Evolutionary conservation across 2,888 invertebrate genomes (phyloP).

Genomic region (Scaptomyza cyrtandrae): DNA sequence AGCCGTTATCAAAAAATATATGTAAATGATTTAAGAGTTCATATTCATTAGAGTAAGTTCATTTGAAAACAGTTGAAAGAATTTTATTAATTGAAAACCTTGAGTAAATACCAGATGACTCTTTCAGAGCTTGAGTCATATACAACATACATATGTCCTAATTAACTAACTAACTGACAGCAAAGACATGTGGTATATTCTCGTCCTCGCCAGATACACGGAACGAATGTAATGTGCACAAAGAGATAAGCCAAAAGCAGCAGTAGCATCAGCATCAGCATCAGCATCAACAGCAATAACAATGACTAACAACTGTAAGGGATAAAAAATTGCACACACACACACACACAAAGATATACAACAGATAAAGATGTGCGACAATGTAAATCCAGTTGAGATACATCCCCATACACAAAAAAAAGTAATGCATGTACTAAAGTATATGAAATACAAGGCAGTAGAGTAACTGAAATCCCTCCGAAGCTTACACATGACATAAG

Average conservation of each 20-base stretch:
- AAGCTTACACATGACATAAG: constrained; percentile 60
- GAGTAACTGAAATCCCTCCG: constrained; percentile 40
- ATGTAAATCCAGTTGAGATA: constrained; percentile 67
- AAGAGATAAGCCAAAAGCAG: constrained; percentile 41
- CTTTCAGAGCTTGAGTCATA: constrained; percentile 55
- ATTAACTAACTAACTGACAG: constrained; percentile 66
- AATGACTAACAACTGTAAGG: constrained; percentile 53
- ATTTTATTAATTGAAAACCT: constrained; percentile 17
- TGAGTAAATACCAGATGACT: constrained; percentile 2
- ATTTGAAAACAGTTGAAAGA: constrained; percentile 1
- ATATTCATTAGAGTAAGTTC: neutral
- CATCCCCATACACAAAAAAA: constrained; percentile 1
- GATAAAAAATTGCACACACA: constrained; percentile 53
- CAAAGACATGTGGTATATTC: constrained; percentile 46
- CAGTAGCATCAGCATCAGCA: neutral
- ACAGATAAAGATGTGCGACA: constrained; percentile 54
- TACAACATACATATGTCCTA: constrained; percentile 44
- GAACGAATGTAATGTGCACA: constrained; percentile 47
- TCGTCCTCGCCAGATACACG: constrained; percentile 15
- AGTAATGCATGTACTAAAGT: constrained; percentile 8
- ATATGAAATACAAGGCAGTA: constrained; percentile 42
- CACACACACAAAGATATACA: constrained; percentile 18
- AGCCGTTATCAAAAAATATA: neutral
- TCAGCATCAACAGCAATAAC: constrained; percentile 25
- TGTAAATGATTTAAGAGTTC: neutral